These are phyloP conservation scores for Drosophila helvetica DNA, from an alignment of 2,888 invertebrate species.

Conservation along the genomic window DNA sequence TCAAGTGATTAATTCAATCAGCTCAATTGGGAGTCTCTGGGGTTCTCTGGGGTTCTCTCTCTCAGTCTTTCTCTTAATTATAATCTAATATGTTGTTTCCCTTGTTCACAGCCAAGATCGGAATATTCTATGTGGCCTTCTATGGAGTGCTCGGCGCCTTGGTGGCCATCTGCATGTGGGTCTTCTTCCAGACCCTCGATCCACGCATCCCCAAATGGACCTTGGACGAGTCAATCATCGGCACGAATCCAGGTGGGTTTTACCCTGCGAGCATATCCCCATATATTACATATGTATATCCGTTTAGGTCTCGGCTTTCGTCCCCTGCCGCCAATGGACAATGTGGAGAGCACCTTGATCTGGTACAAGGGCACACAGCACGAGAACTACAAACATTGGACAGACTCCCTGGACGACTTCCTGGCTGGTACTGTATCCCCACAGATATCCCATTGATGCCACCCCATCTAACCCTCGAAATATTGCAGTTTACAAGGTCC, in stretches of 20 bases:
- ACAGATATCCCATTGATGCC: no score
- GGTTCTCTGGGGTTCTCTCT: constrained; percentile 18
- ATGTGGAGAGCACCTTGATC: constrained; percentile 97
- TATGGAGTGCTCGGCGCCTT: constrained; percentile 95
- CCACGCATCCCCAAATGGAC: constrained; percentile 96
- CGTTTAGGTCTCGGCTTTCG: constrained; percentile 92
- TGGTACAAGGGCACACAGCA: constrained; percentile 94
- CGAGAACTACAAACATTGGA: constrained; percentile 92
- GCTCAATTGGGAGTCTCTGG: constrained; percentile 48
- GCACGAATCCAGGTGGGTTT: constrained; percentile 92
- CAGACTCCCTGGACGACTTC: constrained; percentile 89
- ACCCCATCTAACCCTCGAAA: no score
- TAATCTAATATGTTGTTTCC: constrained; percentile 21
- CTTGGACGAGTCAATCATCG: constrained; percentile 93
- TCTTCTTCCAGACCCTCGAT: constrained; percentile 95
- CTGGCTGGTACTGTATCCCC: constrained; percentile 88
- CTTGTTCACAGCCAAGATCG: constrained; percentile 91
- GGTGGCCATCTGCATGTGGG: constrained; percentile 97
- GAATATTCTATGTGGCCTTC: constrained; percentile 97
- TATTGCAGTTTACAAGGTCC: constrained; percentile 88
- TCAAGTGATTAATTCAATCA: constrained; percentile 72
- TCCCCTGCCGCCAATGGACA: constrained; percentile 93
- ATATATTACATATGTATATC: constrained; percentile 62
- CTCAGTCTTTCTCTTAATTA: constrained; percentile 19
- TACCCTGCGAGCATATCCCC: no score